Base-by-base conservation (phyloP, 2,888 invertebrate species). In the Eurytoma californica region DNA sequence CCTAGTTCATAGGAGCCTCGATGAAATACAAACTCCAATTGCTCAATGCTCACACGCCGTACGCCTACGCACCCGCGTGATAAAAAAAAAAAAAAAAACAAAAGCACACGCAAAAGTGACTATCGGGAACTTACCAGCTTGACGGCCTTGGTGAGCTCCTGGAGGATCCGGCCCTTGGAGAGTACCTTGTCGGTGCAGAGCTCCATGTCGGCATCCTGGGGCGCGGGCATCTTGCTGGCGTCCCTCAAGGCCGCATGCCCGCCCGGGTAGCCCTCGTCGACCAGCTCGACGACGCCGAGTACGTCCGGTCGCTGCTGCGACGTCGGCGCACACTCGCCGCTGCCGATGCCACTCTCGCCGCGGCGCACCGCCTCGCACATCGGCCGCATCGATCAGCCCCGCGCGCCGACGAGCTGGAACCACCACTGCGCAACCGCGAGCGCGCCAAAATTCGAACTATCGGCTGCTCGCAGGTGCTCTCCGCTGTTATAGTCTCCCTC, bases 111-210 rank as follows among this genome's bases (percentile, higher is more conserved):
- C 39, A 16, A 18, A 4, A 7, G 60, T 47, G 14, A 14, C 39
- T 20, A 9, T 1, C 51, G 51, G 5, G 70, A 70, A 86, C 89
- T 89, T 82, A 90, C 90, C 87, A 90, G 81, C 85, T 90, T 90
- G 85, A 90, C 90, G 80, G 90, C 90, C 83, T 90, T 90, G 69
- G 90, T 90, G 55, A 90, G 85, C 82, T 90, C 90, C 80, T 89
- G 88, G 61, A 90, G 86, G 72, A 90, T 90, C 83, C 88, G 86
- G 49, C 86, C 86, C 82, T 90, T 90, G 60, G 90, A 90, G 58
- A 90, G 85, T 65, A 90, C 86, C 80, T 89, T 90, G 85, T 90
- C 90, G 68, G 90, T 90, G 85, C 89, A 89, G 70, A 89, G 87
- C 82, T 90, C 88, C 87, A 87, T 87, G 72, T 89, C 86, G 18